Evolutionary conservation across 2,888 invertebrate species (phyloP), one percentile per base, ranked within the genome.

Genomic region (Thereva unica): DNA sequence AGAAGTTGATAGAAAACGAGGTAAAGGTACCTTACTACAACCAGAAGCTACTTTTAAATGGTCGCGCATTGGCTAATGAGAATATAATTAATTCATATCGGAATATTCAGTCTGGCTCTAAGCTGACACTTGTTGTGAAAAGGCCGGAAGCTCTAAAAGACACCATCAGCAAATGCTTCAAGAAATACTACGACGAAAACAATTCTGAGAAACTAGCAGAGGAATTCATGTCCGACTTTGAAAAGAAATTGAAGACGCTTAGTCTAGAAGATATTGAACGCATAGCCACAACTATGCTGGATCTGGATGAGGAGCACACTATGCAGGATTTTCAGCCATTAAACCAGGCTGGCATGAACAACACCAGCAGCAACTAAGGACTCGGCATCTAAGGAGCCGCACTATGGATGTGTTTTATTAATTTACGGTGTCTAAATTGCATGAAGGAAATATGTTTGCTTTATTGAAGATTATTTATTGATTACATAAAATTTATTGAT

Each of bases 81-180:
- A 88, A 89, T 74, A 84, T 84, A 5, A 80, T 92, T 53, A 83
- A 85, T 49, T 86, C 86, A 52, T 92, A 92, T 77, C 86, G 88
- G 4, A 84, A 85, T 71, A 88, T 92, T 42, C 89, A 88, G 77
- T 89, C 91, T 69, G 91, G 91, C 1, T 85, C 88, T 10, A 92
- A 89, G 78, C 76, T 92, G 52, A 89, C 89, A 75, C 80, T 92
- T 68, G 83, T 91, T 37, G 85, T 90, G 4, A 89, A 88, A 75
- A 90, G 89, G 73, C 85, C 86, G 5, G 87, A 87, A 64, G 81
- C 85, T 0, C 78, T 92, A 0, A 83, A 84, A 68, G 85, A 86
- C 54, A 84, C 83, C 12, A 80, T 87, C 41, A 78, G 82, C 1
- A 85, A 85, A 75, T 83, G 86, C 72, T 83, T 88, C 72, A 83